phyloP scores from a whole-genome alignment of 2,888 invertebrate genomes.

The Calephelis perditalis region DNA sequence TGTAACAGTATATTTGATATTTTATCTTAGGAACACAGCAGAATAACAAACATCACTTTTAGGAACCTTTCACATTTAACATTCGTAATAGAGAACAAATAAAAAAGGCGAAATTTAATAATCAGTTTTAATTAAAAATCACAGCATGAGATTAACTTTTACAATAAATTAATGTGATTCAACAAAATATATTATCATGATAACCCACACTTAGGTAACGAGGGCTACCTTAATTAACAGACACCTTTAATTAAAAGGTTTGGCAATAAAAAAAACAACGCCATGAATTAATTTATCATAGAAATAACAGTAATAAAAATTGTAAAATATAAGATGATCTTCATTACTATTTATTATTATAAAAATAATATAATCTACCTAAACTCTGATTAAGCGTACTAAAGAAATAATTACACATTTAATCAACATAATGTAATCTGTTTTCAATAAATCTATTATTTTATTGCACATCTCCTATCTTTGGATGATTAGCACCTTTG shows the following conservation, averaged over 20 bases:
- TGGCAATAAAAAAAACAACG: no score
- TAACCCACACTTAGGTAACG: no score
- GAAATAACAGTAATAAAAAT: no score
- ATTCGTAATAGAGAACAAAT: no score
- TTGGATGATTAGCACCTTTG: constrained; percentile 4
- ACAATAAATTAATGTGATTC: constrained; percentile 8
- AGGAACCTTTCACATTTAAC: no score
- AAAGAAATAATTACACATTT: neutral
- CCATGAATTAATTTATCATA: no score
- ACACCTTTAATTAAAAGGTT: no score
- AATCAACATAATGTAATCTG: constrained; percentile 1
- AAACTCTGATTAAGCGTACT: neutral
- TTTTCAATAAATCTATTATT: neutral
- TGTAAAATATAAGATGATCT: neutral
- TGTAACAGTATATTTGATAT: no score
- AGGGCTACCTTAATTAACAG: no score
- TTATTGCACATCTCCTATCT: constrained; percentile 8
- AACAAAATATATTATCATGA: neutral
- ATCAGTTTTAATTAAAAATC: constrained; percentile 3
- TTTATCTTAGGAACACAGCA: no score
- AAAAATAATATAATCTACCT: neutral
- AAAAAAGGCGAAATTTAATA: neutral
- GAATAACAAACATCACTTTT: no score
- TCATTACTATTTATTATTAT: neutral
- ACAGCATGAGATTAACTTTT: constrained; percentile 6